These are phyloP conservation scores for Melanotaenia duboulayi DNA, from an alignment of 2,113 vertebrate genomes.

Conservation along the genomic window DNA sequence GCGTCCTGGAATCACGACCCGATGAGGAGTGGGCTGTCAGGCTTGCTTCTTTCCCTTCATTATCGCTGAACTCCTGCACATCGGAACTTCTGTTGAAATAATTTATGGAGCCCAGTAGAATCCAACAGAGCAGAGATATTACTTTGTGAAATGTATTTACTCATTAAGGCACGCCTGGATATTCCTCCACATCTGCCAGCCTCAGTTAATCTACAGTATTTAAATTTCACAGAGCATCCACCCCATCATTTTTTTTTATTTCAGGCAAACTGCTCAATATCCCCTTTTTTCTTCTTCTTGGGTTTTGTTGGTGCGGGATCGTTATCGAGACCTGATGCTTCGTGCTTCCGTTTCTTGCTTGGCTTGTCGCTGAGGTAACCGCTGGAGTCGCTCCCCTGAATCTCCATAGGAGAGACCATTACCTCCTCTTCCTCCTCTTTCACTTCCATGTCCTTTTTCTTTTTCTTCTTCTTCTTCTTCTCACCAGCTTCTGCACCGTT, in stretches of 20 bases:
- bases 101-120: not conserved
- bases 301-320: conserved; percentile 63
- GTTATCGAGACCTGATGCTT: conserved; percentile 36
- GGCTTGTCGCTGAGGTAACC: conserved; percentile 86
- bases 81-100: not conserved
- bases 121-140: not conserved
- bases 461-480: conserved; percentile 71
- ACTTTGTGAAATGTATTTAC: not conserved
- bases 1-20: conserved; percentile 10
- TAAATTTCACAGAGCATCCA: not conserved
- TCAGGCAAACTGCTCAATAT: conserved; percentile 40
- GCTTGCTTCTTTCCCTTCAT: not conserved
- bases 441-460: conserved; percentile 75
- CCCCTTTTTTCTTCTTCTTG: conserved; percentile 85
- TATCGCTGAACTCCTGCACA: not conserved
- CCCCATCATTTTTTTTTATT: not conserved
- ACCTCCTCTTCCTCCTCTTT: conserved; percentile 61
- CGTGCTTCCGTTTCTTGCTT: conserved; percentile 86
- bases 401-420: conserved; percentile 54
- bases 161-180: conserved; percentile 21
- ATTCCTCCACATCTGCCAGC: not conserved
- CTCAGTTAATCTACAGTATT: not conserved
- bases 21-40: not conserved
- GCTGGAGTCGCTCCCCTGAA: conserved; percentile 85
- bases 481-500: conserved; percentile 39